Evolutionary conservation across 2,797 vertebrate species (phyloP).

Genomic region (Tauraco hartlaubi): DNA sequence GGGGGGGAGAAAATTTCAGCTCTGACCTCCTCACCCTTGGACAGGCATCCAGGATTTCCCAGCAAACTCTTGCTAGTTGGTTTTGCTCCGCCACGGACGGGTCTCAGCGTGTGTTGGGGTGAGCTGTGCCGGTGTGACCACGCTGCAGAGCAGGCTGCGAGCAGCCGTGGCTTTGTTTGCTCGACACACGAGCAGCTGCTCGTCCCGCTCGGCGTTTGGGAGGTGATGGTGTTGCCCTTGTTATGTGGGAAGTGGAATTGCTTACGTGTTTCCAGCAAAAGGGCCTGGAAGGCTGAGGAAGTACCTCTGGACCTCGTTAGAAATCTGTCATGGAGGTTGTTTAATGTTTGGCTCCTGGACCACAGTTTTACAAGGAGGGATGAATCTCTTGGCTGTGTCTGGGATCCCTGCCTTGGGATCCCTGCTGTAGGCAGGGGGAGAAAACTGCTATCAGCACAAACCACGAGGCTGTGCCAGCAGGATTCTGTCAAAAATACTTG

Average conservation of each 20-base stretch:
- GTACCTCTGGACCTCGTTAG: background rate
- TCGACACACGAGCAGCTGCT: background rate
- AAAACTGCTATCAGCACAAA: background rate
- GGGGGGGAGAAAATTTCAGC: background rate
- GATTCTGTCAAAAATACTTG: background rate
- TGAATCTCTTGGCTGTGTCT: background rate
- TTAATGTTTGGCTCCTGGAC: background rate
- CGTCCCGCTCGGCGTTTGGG: background rate
- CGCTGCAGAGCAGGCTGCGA: background rate
- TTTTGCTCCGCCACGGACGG: background rate
- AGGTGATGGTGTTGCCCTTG: background rate
- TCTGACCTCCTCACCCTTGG: background rate
- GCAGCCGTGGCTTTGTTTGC: background rate
- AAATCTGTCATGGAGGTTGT: fast-evolving
- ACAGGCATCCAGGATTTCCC: background rate
- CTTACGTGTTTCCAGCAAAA: background rate
- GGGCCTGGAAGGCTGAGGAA: background rate
- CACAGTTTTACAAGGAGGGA: fast-evolving
- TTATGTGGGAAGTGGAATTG: fast-evolving
- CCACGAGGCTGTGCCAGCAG: background rate
- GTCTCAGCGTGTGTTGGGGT: fast-evolving
- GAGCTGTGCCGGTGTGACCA: background rate
- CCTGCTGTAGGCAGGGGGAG: background rate
- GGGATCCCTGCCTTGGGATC: background rate
- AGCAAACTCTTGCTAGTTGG: background rate